Evolutionary conservation across 2,797 vertebrate genomes (phyloP), one percentile per base, ranked within the genome.

Genomic region (Neosalanx taihuensis): DNA sequence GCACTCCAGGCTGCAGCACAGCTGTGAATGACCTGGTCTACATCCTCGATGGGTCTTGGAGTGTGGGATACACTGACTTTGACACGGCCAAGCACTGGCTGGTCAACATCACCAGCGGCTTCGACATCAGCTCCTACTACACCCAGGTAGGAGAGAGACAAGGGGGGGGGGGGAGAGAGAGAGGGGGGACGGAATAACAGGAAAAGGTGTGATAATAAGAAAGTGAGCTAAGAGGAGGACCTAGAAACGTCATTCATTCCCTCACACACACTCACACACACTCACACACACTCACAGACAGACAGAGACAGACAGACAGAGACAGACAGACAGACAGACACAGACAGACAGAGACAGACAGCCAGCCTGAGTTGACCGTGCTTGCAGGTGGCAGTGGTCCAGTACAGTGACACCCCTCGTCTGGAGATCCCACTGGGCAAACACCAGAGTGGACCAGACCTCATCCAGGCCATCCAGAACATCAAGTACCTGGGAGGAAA

Each of bases 41-140:
- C 67, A 91, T 94, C 26, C 81, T 93, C 2, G 94, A 94, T 66
- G 94, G 93, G 67, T 94, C 93, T 1, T 94, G 93, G 93, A 94
- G 94, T 26, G 93, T 94, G 4, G 92, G 93, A 31, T 60, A 79
- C 26, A n/a, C 69, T 0, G 91, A 94, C 83, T 94, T 94, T 56
- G 91, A 94, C n/a, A 93, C 78, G 0, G 92, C 93, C 62, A 94
- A 94, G 67, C 87, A 81, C 66, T 94, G 94, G 93, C 87, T 94
- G 0, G 81, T 94, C 77, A 94, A 94, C 84, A 91, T 94, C 80
- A 94, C 89, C 73, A 92, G 89, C 74, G 88, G 90, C 63, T 94
- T 94, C 78, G 91, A 94, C 76, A 89, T 94, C 76, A 92, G 92
- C 23, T 86, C 90, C 6, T 79, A 85, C 62, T 92, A 93, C 76